A percentile compares a stretch with the other conserved stretches of the same genome.
Conservation (phyloP, 2,113 vertebrate genomes). For the Hyla sarda region DNA sequence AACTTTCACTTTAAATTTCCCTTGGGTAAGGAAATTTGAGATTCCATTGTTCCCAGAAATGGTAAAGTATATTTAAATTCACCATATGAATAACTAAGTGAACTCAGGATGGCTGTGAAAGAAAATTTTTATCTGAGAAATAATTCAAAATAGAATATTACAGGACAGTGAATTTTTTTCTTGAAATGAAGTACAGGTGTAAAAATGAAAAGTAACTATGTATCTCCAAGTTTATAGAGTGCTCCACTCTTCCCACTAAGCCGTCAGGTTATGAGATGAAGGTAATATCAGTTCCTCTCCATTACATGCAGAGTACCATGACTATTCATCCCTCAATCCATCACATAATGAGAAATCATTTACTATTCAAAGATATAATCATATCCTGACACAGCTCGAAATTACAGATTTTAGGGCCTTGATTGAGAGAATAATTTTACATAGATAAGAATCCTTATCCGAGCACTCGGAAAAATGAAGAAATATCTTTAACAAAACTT, state of each 20-base stretch:
- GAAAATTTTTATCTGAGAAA: background rate
- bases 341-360: constrained; percentile 12
- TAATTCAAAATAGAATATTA: background rate
- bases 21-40: background rate
- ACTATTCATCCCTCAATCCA: background rate
- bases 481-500: background rate
- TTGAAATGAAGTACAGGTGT: background rate
- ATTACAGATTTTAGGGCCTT: constrained; percentile 15
- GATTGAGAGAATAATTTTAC: constrained; percentile 28
- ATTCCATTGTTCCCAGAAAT: background rate
- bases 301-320: background rate
- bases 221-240: background rate
- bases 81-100: background rate
- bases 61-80: background rate
- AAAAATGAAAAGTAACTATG: constrained; percentile 1
- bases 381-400: background rate
- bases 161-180: background rate
- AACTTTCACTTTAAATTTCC: background rate
- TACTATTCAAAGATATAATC: constrained; percentile 27
- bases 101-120: background rate
- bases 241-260: background rate
- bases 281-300: background rate
- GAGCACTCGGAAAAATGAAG: background rate
- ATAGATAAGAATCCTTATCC: constrained; percentile 33
- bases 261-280: background rate